Base-by-base conservation (phyloP, 2,888 invertebrate genomes). In the Oxytorus armatus region DNA sequence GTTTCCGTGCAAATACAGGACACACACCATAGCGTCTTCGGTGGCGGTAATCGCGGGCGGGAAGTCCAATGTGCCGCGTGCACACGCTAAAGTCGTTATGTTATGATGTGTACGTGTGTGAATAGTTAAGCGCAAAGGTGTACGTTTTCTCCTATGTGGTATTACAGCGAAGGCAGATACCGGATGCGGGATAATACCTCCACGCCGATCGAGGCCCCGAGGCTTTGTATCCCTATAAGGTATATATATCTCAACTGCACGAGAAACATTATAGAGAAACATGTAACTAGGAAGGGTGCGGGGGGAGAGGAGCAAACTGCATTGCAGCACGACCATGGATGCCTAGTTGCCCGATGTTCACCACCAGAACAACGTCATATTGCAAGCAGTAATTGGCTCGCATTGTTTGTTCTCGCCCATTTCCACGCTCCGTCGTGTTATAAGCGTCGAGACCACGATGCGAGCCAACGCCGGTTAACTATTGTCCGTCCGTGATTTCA, bases 341-440 rank as follows among this genome's bases (percentile, higher is more conserved):
- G 29, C 73, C 53, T 47, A 23, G 59, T 47, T 63, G 78, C 68
- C 47, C 66, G 39, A 76, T 66, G 65, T 79, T 81, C 69, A 65
- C 73, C 61, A 59, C 78, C 33, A 42, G 69, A 79, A 81, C 81
- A 82, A 82, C 84, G 81, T 86, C 80, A 84, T 81, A 85, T 86
- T 78, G 84, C 87, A 80, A 83, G 81, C 82, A 79, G 84, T 86
- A 87, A 86, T 86, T 87, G 86, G 87, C 83, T 78, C 72, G 82
- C 82, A 85, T 84, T 87, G 86, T 87, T 86, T 84, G 83, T 85
- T 84, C 83, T 79, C 79, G 84, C 82, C 79, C 74, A 49, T 65
- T 57, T 66, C 55, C 57, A 53, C 55, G 49, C 49, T 61, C 59
- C 44, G 29, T 47, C 73, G 33, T 42, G 65, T 74, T 55, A n/a